Conservation (phyloP, 2,797 vertebrate species). For the Gobio occitaniae region DNA sequence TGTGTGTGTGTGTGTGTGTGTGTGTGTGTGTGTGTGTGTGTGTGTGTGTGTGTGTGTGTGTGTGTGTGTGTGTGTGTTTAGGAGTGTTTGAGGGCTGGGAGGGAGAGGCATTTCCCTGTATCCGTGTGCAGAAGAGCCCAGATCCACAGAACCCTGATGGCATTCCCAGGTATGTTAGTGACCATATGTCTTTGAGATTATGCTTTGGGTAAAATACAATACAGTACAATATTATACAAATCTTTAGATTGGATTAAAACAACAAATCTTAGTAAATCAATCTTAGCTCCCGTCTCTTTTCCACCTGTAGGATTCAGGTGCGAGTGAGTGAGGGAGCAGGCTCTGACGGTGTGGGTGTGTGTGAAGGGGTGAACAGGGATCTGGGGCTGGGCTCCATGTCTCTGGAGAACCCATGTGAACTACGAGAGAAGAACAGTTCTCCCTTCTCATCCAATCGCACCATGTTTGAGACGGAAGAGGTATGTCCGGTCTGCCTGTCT, state of each 20-base stretch:
- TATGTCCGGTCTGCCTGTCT: conserved; percentile 52
- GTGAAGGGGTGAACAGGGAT: conserved; percentile 77
- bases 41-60: not conserved
- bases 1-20: no score
- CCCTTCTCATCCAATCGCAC: conserved; percentile 94
- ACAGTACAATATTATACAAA: not conserved
- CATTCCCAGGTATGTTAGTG: conserved; percentile 72
- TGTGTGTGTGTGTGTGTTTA: conserved; percentile 61
- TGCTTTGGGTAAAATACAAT: not conserved
- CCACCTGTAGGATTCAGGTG: conserved; percentile 79
- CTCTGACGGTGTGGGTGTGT: conserved; percentile 67
- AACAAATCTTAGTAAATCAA: no score
- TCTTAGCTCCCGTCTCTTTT: not conserved
- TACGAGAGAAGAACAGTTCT: conserved; percentile 85
- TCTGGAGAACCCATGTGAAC: conserved; percentile 89
- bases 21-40: no score
- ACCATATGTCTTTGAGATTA: conserved; percentile 10
- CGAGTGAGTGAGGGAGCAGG: conserved; percentile 77
- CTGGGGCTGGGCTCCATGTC: conserved; percentile 80
- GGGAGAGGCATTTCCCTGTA: conserved; percentile 85
- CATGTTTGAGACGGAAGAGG: conserved; percentile 96
- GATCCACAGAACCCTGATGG: conserved; percentile 72
- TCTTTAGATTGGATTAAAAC: no score
- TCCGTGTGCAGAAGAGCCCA: conserved; percentile 82
- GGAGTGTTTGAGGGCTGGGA: conserved; percentile 87